A percentile compares a stretch with the other conserved stretches of the same genome.
These are phyloP conservation scores for Drosophila yakuba DNA, from an alignment of 1,140 invertebrate species.

Conservation along the genomic window DNA sequence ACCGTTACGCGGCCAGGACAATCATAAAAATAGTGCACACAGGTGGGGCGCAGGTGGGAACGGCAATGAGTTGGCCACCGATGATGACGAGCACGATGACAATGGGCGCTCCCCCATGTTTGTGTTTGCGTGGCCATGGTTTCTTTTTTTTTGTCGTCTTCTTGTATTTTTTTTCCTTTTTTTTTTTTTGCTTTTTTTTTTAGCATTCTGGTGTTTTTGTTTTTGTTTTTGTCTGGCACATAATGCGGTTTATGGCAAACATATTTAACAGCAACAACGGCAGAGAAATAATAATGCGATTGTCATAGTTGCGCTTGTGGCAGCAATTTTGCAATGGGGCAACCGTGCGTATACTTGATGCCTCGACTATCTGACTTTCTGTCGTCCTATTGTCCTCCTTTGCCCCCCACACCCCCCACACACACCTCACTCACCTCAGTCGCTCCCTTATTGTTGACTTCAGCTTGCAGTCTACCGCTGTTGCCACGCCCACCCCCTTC, in stretches of 20 bases:
- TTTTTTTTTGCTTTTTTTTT: neutral
- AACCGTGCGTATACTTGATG: conserved; percentile 57
- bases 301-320: conserved; percentile 34
- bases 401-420: neutral
- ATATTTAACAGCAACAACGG: conserved; percentile 20
- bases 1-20: neutral
- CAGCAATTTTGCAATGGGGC: conserved; percentile 16
- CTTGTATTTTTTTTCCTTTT: neutral
- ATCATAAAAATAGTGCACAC: conserved; percentile 11
- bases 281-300: conserved; percentile 39
- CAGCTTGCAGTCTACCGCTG: conserved; percentile 25
- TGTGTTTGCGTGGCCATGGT: conserved; percentile 3
- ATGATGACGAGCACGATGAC: conserved; percentile 12
- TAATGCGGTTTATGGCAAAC: conserved; percentile 40
- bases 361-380: conserved; percentile 22
- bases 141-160: neutral
- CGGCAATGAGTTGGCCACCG: conserved; percentile 9
- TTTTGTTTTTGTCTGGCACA: conserved; percentile 19
- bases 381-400: neutral
- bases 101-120: conserved; percentile 1
- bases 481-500: neutral
- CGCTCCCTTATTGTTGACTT: conserved; percentile 18
- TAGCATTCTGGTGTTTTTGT: neutral
- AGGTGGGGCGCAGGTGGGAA: conserved; percentile 5
- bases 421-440: neutral